Base-by-base conservation (phyloP, 2,113 vertebrate genomes). In the Leptosomus discolor region DNA sequence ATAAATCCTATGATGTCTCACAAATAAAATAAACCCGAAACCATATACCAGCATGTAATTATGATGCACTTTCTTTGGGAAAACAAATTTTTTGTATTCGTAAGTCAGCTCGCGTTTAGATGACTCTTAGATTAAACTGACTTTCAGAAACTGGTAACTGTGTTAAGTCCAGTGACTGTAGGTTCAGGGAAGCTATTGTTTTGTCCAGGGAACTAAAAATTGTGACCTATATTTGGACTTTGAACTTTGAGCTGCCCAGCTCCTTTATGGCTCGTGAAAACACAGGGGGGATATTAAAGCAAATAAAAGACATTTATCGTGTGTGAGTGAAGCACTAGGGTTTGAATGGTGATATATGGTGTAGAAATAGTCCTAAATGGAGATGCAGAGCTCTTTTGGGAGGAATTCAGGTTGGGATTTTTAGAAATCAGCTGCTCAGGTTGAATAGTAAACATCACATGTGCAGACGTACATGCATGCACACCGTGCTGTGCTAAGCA, bases 21-120 rank as follows among this genome's bases (percentile, higher is more conserved):
- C 39, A 46, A 18, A 60, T 34, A 32, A 48, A 84, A 43, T 43
- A 37, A 58, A 24, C 39, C 29, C 26, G 6, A 39, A 27, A 4
- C 43, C 3, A 0, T 15, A 26, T 24, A 50, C 22, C 18, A 23
- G 15, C 0, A 0, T 53, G 53, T 43, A n/a, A 21, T 29, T 70
- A 43, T 39, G 61, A 24, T 60, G 53, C 2, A 2, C 32, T 39
- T 54, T 17, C 64, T 64, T 15, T 19, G 39, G 8, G 56, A 34
- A 76, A 76, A 34, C 23, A 12, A 57, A 29, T 13, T 69, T 41
- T 27, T 48, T 77, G 36, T 18, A 4, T 80, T 39, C 11, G 18
- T 26, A 34, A 67, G 23, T 37, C 57, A 84, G 34, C 60, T 46
- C 34, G 32, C 48, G 4, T 70, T 63, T 39, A 15, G 27, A 15